A percentile compares a stretch with the other conserved stretches of the same genome.
Evolutionary conservation across 1,140 invertebrate species (phyloP).

Genomic region (Chionoecetes opilio): DNA sequence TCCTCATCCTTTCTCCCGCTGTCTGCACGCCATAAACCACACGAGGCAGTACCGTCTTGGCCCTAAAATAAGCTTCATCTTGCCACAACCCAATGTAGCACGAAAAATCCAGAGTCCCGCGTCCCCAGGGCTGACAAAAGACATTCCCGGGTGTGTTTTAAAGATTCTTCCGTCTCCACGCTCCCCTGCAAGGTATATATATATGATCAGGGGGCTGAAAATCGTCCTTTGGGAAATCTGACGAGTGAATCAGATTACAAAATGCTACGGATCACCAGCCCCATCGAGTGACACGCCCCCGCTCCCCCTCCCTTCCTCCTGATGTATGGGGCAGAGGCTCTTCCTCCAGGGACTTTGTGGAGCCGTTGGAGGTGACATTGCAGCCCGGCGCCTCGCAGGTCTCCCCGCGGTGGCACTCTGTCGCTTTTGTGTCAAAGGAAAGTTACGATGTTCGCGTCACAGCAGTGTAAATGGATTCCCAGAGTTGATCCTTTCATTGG

Average conservation of each 20-base stretch:
- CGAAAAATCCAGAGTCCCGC: neutral
- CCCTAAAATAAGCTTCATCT: conserved; percentile 5
- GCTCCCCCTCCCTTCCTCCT: neutral
- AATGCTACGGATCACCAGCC: conserved; percentile 1
- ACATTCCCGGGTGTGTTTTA: conserved; percentile 16
- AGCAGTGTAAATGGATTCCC: neutral
- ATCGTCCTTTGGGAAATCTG: conserved; percentile 17
- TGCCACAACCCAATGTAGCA: neutral
- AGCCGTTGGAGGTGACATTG: neutral
- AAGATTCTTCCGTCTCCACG: conserved; percentile 27
- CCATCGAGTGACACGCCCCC: neutral
- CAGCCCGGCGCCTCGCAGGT: conserved; percentile 12
- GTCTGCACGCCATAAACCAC: neutral
- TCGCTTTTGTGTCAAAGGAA: neutral
- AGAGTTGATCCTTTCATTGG: neutral
- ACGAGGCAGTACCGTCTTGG: neutral
- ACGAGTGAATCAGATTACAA: conserved; percentile 29
- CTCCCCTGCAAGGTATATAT: conserved; percentile 18
- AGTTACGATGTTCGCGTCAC: neutral
- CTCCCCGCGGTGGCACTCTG: neutral
- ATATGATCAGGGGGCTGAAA: neutral
- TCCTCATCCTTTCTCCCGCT: neutral
- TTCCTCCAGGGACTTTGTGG: neutral
- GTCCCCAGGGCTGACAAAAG: neutral
- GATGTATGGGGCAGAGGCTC: neutral